Base-by-base conservation (phyloP, 2,888 invertebrate species). In the Petrophora chlorosata region DNA sequence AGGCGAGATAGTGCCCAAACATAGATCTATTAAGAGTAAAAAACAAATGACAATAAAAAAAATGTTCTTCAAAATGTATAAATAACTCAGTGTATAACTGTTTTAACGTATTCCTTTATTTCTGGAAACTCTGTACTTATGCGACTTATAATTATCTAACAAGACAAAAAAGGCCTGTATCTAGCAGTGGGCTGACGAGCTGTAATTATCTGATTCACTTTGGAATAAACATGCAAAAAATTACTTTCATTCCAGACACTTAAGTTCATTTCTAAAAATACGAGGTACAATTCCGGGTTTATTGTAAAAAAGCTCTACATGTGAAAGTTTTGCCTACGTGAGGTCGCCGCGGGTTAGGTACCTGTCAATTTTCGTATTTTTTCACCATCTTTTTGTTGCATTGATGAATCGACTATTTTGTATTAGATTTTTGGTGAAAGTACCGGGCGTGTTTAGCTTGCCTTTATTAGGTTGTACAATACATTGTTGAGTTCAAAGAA, bases 311-410 rank as follows among this genome's bases (percentile, higher is more conserved):
- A 29, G 36, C 36, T 36, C 8, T 26, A 23, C 39, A 43, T 30
- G 43, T 40, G 53, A 54, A 54, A 54, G 53, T 43, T 49, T 38
- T 26, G 19, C 8, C 25, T 38, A 42, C 48, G 49, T 42, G 53
- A 54, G 53, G 53, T 54, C 53, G 43, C 3, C 39, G 8, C 16
- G 39, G 53, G 53, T 54, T 49, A 54, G 46, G 17, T 50, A 40
- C 53, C 53, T 46, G 49, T 46, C 49, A 45, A 23, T 42, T 42
- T 42, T 41, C n/a, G 19, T 16, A 9, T 23, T 44, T 52, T 48
- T 48, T n/a, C 23, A 13, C 15, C 38, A 14, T 46, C 22, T 39
- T 39, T 49, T 42, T 34, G 26, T 33, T 23, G 12, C 25, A 42
- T 40, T 35, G 48, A 43, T 49, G 49, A 49, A 38, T 43, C 9